These are phyloP conservation scores for Phaonia tiefii DNA, from an alignment of 2,888 invertebrate genomes.

Conservation along the genomic window DNA sequence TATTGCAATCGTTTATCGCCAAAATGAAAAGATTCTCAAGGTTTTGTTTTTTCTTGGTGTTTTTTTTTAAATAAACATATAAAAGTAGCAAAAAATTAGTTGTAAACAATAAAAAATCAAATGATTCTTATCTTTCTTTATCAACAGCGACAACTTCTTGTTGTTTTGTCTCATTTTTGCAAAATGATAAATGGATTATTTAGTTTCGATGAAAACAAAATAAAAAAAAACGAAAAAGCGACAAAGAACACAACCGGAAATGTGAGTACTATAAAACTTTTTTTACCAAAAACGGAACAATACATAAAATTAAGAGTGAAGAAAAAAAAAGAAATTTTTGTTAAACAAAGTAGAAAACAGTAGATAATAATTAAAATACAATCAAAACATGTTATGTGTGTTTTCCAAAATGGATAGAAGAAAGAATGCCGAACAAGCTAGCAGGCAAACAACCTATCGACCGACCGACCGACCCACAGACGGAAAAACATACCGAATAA, in stretches of 20 bases:
- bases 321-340: constrained; percentile 26
- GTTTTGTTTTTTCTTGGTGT: too few relatives aligned
- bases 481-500: too few relatives aligned
- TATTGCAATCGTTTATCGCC: constrained; percentile 16
- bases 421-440: constrained; percentile 26
- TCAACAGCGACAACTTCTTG: constrained; percentile 18
- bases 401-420: constrained; percentile 9
- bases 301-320: constrained; percentile 24
- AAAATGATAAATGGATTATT: constrained; percentile 19
- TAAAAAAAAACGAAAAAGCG: not conserved
- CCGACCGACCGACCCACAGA: not conserved
- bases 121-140: not conserved
- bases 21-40: constrained; percentile 4
- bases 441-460: too few relatives aligned
- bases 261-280: constrained; percentile 26
- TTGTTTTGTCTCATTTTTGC: not conserved
- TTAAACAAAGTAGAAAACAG: constrained; percentile 23
- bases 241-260: constrained; percentile 27
- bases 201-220: not conserved
- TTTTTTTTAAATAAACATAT: not conserved
- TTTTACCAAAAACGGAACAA: constrained; percentile 58
- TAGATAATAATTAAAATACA: constrained; percentile 33
- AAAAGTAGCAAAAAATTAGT: not conserved
- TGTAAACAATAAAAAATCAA: not conserved
- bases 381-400: constrained; percentile 33